These are phyloP conservation scores for Naso thynnoides DNA, from an alignment of 2,797 vertebrate genomes.

Conservation along the genomic window DNA sequence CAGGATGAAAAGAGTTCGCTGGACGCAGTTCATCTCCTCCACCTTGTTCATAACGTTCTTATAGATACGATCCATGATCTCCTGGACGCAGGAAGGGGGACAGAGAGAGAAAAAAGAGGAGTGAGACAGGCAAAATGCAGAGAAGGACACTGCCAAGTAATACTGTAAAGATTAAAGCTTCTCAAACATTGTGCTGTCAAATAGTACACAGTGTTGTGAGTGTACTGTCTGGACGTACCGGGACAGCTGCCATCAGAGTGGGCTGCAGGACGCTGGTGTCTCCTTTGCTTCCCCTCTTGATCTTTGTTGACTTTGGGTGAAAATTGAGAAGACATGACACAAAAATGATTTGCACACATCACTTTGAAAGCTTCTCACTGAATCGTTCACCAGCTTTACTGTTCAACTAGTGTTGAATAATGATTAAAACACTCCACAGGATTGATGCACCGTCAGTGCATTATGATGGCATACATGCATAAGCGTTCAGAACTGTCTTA, in stretches of 20 bases:
- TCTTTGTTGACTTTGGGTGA: slow-evolving; percentile 91
- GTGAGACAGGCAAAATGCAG: neutral
- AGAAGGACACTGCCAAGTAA: neutral
- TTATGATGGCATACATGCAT: neutral
- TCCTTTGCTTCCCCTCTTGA: slow-evolving; percentile 96
- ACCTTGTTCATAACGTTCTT: slow-evolving; percentile 97
- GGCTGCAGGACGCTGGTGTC: slow-evolving; percentile 91
- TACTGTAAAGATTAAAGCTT: slow-evolving; percentile 6
- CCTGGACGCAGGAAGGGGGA: slow-evolving; percentile 77
- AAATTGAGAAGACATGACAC: slow-evolving; percentile 36
- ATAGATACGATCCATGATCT: slow-evolving; percentile 99
- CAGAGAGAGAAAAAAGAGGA: neutral
- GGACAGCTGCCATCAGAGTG: slow-evolving; percentile 95
- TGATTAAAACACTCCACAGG: neutral
- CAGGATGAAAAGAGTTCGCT: slow-evolving; percentile 91
- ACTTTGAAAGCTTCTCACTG: neutral
- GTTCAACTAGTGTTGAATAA: neutral
- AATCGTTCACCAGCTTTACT: neutral
- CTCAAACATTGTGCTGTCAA: neutral
- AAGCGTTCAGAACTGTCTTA: neutral
- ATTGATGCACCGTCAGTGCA: neutral
- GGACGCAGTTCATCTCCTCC: slow-evolving; percentile 91
- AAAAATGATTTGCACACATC: slow-evolving; percentile 5
- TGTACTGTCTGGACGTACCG: slow-evolving; percentile 59
- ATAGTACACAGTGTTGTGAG: slow-evolving; percentile 1